Evolutionary conservation across 2,888 invertebrate genomes (phyloP).

Genomic region (Dolichomitus sp.): DNA sequence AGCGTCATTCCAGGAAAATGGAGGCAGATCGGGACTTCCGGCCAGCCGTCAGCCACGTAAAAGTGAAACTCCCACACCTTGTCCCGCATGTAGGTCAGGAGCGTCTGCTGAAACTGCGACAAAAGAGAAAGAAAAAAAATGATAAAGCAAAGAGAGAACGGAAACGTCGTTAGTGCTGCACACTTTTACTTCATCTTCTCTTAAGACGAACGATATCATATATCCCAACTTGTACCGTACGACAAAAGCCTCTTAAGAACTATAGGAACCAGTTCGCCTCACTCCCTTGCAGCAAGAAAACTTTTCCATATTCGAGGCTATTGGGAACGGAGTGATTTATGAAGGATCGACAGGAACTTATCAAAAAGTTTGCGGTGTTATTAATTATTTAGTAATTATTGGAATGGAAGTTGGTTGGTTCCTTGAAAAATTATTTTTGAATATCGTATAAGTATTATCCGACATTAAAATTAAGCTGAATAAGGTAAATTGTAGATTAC

Average conservation of each 20-base stretch:
- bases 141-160: conserved; percentile 3
- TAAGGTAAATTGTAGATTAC: no score
- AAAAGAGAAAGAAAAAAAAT: conserved; percentile 67
- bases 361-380: not conserved
- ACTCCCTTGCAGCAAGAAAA: not conserved
- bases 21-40: conserved; percentile 92
- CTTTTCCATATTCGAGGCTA: conserved; percentile 12
- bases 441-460: not conserved
- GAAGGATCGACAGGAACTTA: not conserved
- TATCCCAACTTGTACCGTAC: not conserved
- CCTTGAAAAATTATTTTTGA: not conserved
- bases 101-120: conserved; percentile 95
- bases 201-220: conserved; percentile 4
- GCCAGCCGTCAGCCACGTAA: conserved; percentile 96
- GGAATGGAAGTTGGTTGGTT: no score
- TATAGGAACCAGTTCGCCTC: not conserved
- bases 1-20: conserved; percentile 96
- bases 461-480: no score
- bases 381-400: not conserved
- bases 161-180: conserved; percentile 28
- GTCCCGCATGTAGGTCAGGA: conserved; percentile 95
- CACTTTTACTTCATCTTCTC: conserved; percentile 15
- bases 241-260: conserved; percentile 8
- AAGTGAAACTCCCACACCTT: conserved; percentile 96
- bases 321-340: conserved; percentile 19